These are phyloP conservation scores for Tokudaia muenninki DNA, from an alignment of 2,797 vertebrate genomes.

Conservation along the genomic window DNA sequence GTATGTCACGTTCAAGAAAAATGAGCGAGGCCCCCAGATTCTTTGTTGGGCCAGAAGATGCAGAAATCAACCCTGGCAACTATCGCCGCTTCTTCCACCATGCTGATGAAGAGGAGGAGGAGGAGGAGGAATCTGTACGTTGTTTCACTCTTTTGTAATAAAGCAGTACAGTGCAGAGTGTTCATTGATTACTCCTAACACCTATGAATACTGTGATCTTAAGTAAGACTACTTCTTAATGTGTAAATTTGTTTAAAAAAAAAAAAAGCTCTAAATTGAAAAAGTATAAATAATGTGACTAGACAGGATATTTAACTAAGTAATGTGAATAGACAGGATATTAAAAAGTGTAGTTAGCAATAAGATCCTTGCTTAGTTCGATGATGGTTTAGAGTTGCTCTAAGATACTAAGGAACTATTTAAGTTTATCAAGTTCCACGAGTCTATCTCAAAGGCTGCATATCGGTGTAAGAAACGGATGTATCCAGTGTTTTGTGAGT, in stretches of 20 bases:
- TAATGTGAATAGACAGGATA: not conserved
- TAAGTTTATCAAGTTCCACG: not conserved
- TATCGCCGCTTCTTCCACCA: constrained; percentile 92
- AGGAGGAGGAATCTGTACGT: constrained; percentile 94
- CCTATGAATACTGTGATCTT: not conserved
- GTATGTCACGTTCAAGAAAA: constrained; percentile 88
- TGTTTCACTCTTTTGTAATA: not conserved
- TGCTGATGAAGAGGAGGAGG: constrained; percentile 91
- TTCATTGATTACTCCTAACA: constrained; percentile 34
- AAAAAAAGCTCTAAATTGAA: constrained; percentile 17
- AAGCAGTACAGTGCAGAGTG: not conserved
- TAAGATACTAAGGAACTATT: not conserved
- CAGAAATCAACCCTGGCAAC: constrained; percentile 89
- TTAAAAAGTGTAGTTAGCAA: not conserved
- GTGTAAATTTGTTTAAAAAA: constrained; percentile 9
- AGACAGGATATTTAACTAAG: not conserved
- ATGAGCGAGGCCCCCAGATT: constrained; percentile 91
- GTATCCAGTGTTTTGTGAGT: not conserved
- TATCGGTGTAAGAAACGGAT: not conserved
- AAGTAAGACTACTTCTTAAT: constrained; percentile 18
- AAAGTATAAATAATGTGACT: not conserved
- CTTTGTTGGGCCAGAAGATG: constrained; percentile 93
- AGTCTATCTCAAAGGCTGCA: not conserved
- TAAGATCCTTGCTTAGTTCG: constrained; percentile 45
- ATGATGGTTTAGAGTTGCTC: not conserved